Percentiles rank a stretch among this genome's conserved stretches.
These are phyloP conservation scores for Luperina testacea DNA, from an alignment of 2,888 invertebrate genomes.

Conservation along the genomic window DNA sequence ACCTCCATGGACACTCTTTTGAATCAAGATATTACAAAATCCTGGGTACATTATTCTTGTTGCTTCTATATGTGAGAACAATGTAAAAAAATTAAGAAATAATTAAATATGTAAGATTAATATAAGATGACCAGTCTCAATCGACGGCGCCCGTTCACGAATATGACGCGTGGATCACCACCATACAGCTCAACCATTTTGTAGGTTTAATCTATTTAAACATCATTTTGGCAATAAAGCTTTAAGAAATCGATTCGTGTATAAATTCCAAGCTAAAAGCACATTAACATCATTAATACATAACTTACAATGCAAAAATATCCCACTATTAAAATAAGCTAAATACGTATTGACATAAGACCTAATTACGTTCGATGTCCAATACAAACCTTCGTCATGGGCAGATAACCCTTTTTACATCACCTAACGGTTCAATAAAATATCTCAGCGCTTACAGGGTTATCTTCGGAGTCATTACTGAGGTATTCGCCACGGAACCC, in stretches of 20 bases:
- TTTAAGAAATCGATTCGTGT: not conserved
- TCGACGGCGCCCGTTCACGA: no score
- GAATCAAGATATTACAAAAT: no score
- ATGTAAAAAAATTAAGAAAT: no score
- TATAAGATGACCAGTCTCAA: no score
- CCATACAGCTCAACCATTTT: no score
- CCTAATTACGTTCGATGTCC: constrained; percentile 49
- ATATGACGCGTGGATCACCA: no score
- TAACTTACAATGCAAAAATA: not conserved
- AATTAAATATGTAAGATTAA: no score
- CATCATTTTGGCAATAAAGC: not conserved
- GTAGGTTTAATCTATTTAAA: no score
- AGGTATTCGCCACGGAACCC: constrained; percentile 35
- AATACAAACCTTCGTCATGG: constrained; percentile 56
- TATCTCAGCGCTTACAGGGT: constrained; percentile 44
- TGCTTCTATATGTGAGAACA: no score
- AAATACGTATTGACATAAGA: constrained; percentile 18
- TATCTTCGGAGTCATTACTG: constrained; percentile 47
- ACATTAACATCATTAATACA: not conserved
- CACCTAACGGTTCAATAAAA: constrained; percentile 53
- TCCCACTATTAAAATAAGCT: not conserved
- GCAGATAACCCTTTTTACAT: constrained; percentile 56
- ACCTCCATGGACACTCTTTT: no score
- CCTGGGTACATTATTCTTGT: no score
- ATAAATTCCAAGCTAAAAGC: no score